Conservation (phyloP, 2,113 vertebrate species). For the Nothocercus julius region DNA sequence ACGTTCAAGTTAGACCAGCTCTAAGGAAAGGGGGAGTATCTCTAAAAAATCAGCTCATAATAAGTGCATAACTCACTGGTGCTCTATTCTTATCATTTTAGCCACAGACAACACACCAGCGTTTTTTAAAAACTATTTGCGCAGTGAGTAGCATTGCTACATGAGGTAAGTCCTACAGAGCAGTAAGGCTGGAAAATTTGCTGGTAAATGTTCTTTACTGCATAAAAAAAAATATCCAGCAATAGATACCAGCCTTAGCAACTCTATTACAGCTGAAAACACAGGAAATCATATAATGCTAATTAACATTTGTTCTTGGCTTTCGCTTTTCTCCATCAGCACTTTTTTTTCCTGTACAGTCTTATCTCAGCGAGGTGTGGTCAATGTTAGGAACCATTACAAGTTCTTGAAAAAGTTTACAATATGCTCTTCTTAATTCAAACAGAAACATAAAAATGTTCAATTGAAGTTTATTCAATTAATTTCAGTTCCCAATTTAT, state of each 20-base stretch:
- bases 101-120: neutral
- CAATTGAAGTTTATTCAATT: slow-evolving; percentile 72
- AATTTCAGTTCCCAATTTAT: slow-evolving; percentile 75
- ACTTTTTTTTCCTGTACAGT: neutral
- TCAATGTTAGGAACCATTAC: neutral
- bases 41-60: neutral
- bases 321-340: slow-evolving; percentile 32
- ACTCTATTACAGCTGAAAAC: slow-evolving; percentile 1
- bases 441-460: slow-evolving; percentile 71
- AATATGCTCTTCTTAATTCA: slow-evolving; percentile 48
- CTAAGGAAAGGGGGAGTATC: neutral
- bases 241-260: neutral
- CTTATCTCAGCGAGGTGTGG: neutral
- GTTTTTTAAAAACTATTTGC: neutral
- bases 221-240: neutral
- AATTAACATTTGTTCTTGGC: slow-evolving; percentile 1
- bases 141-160: neutral
- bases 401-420: slow-evolving; percentile 19
- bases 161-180: neutral
- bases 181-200: neutral
- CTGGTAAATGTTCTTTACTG: neutral
- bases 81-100: neutral
- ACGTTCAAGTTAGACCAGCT: neutral
- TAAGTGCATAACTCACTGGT: neutral
- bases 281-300: neutral